Base-by-base conservation (phyloP, 2,888 invertebrate genomes). In the Drosophila parthenogenetica region DNA sequence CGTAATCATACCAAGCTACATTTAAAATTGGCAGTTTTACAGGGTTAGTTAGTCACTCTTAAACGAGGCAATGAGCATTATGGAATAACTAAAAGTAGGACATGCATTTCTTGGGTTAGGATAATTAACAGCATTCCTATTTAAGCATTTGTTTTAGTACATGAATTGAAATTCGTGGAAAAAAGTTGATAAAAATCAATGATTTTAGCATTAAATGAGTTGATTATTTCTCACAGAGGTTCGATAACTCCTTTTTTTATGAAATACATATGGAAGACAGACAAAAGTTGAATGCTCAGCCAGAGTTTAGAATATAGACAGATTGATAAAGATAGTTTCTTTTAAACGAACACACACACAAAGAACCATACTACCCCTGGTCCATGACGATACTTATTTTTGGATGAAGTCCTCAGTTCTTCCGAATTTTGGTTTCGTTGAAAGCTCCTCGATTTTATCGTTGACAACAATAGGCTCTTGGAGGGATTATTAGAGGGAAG, bases 1-100 rank as follows among this genome's bases (percentile, higher is more conserved):
- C 97, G 91, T 95, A 94, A 93, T 98, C 98, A 93, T 98, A 98
- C 98, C 98, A 98, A 88, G 98, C 98, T 96, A 92, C 81, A 87
- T 79, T 63, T 63, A 32, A 32, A 57, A 89, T 87, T 43, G 22
- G 22, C 45, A 45, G 51, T 79, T 75, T 70, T 57, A 7, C 5
- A 16, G 5, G 3, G 37, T 65, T 69, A 70, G 14, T 32, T 29
- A 22, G 29, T 8, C 29, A 29, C n/a, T 63, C 62, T 8, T 46
- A 13, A 3, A 29, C 8, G 39, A 64, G 50, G 50, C 40, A 51
- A 50, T 46, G 40, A 57, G n/a, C 43, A 51, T 69, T 70, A 54
- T 39, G 42, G 32, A 17, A 22, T 60, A 60, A 35, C 37, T 59
- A 49, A 16, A 51, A 73, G 25, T 69, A 42, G 1, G 13, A 13